Evolutionary conservation across 1,140 invertebrate genomes (phyloP).

Genomic region (Drosophila chauvacae): DNA sequence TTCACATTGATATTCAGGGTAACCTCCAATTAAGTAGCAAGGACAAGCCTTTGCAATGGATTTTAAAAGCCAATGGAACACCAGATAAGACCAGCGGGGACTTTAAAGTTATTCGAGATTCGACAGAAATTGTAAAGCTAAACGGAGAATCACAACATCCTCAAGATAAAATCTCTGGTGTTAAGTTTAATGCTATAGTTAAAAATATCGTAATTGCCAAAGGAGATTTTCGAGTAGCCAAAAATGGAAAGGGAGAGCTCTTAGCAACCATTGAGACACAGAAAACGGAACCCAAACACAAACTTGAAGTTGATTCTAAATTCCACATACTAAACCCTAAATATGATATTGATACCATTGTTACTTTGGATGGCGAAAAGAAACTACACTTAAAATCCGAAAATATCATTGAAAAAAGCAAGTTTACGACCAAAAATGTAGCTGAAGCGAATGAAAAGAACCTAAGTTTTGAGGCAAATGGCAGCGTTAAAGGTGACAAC

Average conservation of each 20-base stretch:
- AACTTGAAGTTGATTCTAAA: conserved; percentile 87
- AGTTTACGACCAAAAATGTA: conserved; percentile 87
- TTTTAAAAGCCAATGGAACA: conserved; percentile 64
- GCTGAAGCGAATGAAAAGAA: conserved; percentile 85
- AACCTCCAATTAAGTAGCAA: conserved; percentile 54
- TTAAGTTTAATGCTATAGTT: conserved; percentile 85
- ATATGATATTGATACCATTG: conserved; percentile 86
- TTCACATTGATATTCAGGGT: conserved; percentile 69
- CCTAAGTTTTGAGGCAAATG: conserved; percentile 85
- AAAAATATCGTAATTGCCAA: conserved; percentile 86
- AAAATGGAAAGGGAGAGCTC: conserved; percentile 86
- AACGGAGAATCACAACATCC: conserved; percentile 67
- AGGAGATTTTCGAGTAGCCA: conserved; percentile 86
- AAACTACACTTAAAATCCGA: conserved; percentile 87
- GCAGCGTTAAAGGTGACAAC: conserved; percentile 84
- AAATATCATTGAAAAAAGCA: conserved; percentile 86
- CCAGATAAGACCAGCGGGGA: conserved; percentile 73
- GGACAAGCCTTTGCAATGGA: conserved; percentile 65
- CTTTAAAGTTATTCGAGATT: conserved; percentile 49
- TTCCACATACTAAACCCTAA: conserved; percentile 86
- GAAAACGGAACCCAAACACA: conserved; percentile 86
- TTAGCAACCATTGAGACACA: conserved; percentile 85
- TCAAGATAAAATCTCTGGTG: conserved; percentile 79
- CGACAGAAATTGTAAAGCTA: conserved; percentile 58
- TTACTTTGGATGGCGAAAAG: conserved; percentile 89